Base-by-base conservation (phyloP, 2,113 vertebrate genomes). In the Tetrao urogallus region DNA sequence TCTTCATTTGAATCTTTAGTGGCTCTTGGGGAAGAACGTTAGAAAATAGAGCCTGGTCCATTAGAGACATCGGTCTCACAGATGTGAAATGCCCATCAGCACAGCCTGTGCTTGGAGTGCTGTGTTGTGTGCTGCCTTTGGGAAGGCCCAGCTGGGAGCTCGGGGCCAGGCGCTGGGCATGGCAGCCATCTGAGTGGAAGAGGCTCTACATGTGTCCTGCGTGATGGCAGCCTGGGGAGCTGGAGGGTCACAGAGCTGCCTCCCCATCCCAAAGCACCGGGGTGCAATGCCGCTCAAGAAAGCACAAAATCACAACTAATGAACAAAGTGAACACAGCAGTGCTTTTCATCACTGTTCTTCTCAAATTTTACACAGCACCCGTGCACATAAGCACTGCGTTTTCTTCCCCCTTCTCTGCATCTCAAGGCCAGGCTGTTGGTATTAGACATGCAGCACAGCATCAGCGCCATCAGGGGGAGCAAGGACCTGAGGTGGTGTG, bases 401-500 rank as follows among this genome's bases (percentile, higher is more conserved):
- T 65, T 34, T 3, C 13, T 58, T 17, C 9, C 17, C 18, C 32
- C 7, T 25, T 11, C 32, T 50, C 47, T 24, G 24, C 19, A 3
- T 47, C 27, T 32, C 4, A 11, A 32, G 50, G 50, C 17, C 50
- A 52, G 48, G 36, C 54, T 19, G 48, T 4, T 36, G 69, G n/a
- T 11, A 1, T 3, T 15, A 7, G 42, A 13, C 1, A 0, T 3
- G 11, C 8, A 8, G 7, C 48, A 20, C 15, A 0, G 11, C 45
- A 7, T 19, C 48, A 21, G 85, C 22, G 5, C 4, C 2, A 24
- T 1, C 6, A 4, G 66, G 45, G 30, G 28, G 4, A 56, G 54
- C 24, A 1, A 2, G 61, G 66, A 10, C 25, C 42, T 3, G 43
- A 1, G 0, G 60, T 8, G 38, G 38, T 45, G 40, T 4, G 1